phyloP scores from a whole-genome alignment of 2,113 vertebrate genomes.

The Oncorhynchus mykiss region DNA sequence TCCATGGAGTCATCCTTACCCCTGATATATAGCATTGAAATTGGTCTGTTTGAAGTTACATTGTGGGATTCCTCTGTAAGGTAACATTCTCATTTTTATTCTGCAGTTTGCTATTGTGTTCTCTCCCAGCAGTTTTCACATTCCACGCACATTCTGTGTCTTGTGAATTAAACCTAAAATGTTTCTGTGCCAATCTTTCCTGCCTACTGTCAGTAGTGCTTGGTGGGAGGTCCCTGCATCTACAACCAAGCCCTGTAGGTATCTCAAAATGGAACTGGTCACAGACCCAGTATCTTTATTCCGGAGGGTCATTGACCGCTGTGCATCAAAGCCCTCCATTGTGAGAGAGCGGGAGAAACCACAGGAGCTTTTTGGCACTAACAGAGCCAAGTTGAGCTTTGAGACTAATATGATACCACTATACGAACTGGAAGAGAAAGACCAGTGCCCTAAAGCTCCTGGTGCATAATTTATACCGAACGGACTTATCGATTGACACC shows the following conservation, averaged over 20 bases:
- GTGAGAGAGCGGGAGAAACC: constrained; percentile 2
- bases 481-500: no score
- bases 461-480: no score
- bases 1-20: constrained; percentile 1
- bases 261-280: neutral
- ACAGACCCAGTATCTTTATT: neutral
- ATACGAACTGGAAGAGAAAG: no score
- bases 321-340: constrained; percentile 16
- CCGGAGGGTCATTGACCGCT: constrained; percentile 4
- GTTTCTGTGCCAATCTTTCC: neutral
- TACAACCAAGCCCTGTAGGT: neutral
- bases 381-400: constrained; percentile 2
- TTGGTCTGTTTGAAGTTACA: neutral
- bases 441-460: no score
- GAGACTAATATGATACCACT: no score
- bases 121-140: neutral
- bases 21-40: neutral
- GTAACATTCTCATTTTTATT: neutral
- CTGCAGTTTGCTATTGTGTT: neutral
- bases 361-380: neutral
- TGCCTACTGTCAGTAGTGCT: neutral
- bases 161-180: neutral
- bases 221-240: neutral
- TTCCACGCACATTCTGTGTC: neutral
- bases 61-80: neutral